Conservation (phyloP, 2,113 vertebrate genomes). For the Eurystomus gularis region DNA sequence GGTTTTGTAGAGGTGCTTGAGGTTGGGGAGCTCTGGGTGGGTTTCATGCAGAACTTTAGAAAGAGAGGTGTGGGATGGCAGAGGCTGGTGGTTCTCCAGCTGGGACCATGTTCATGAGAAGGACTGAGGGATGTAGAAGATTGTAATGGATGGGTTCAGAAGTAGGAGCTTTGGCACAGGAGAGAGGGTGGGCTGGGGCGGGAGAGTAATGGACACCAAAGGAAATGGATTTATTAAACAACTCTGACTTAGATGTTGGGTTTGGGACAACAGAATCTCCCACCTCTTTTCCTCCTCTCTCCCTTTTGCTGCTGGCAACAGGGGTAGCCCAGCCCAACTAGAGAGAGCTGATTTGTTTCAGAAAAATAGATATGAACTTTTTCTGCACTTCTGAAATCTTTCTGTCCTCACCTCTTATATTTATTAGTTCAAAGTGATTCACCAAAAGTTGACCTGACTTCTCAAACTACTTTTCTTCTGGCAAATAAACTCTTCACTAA, state of each 20-base stretch:
- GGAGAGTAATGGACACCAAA: accelerated
- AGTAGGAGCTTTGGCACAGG: not conserved
- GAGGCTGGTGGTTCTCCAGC: not conserved
- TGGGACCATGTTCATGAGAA: not conserved
- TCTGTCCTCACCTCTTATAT: conserved; percentile 41
- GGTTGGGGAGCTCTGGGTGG: not conserved
- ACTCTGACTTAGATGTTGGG: not conserved
- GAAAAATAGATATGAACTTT: not conserved
- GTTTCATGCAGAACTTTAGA: not conserved
- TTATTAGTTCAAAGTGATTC: conserved; percentile 40
- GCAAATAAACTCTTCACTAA: conserved; percentile 56
- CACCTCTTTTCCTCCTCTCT: not conserved
- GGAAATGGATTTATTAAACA: not conserved
- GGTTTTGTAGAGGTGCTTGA: not conserved
- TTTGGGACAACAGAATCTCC: not conserved
- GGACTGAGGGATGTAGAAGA: not conserved
- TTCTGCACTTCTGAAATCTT: conserved; percentile 23
- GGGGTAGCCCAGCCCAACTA: not conserved
- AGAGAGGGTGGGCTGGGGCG: accelerated
- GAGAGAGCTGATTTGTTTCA: not conserved
- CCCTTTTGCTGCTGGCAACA: not conserved
- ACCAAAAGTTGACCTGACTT: conserved; percentile 43
- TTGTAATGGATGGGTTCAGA: not conserved
- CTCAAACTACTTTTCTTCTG: conserved; percentile 33
- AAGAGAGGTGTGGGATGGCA: not conserved